A percentile compares a stretch with the other conserved stretches of the same genome.
phyloP scores from a whole-genome alignment of 2,113 vertebrate genomes.

The Anthoscopus minutus region DNA sequence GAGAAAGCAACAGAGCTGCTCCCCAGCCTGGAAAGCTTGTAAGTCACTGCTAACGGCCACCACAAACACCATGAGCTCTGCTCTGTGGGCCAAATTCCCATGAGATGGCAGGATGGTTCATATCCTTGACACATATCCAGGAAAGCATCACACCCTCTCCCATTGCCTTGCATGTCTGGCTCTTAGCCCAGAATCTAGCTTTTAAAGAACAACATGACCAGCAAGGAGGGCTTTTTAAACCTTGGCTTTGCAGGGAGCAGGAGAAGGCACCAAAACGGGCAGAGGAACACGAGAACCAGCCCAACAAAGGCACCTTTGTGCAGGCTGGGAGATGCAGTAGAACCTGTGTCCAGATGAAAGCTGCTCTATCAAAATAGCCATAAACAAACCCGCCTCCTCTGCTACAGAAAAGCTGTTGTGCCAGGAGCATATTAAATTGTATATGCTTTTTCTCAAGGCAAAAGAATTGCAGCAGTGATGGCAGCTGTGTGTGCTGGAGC shows the following conservation, averaged over 20 bases:
- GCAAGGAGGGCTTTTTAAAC: slow-evolving; percentile 9
- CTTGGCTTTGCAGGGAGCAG: not conserved
- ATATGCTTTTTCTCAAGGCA: slow-evolving; percentile 64
- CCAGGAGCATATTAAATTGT: slow-evolving; percentile 67
- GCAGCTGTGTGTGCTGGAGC: slow-evolving; percentile 65
- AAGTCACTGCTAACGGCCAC: not conserved
- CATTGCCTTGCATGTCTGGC: not conserved
- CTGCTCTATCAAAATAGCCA: slow-evolving; percentile 48
- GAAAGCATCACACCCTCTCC: slow-evolving; percentile 1
- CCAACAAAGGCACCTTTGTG: not conserved
- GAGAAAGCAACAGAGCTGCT: not conserved
- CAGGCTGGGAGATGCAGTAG: not conserved
- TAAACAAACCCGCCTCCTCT: slow-evolving; percentile 58
- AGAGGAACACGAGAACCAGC: not conserved
- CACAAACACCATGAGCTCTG: not conserved
- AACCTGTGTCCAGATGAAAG: slow-evolving; percentile 56
- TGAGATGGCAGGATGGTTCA: not conserved
- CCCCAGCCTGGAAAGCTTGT: not conserved
- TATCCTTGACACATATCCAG: not conserved
- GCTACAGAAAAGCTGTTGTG: slow-evolving; percentile 50
- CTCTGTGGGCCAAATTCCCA: not conserved
- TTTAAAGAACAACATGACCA: not conserved
- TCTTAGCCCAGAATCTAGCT: not conserved
- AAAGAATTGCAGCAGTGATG: slow-evolving; percentile 61
- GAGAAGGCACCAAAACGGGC: not conserved